phyloP scores from a whole-genome alignment of 2,113 vertebrate species.

The Eptesicus fuscus region DNA sequence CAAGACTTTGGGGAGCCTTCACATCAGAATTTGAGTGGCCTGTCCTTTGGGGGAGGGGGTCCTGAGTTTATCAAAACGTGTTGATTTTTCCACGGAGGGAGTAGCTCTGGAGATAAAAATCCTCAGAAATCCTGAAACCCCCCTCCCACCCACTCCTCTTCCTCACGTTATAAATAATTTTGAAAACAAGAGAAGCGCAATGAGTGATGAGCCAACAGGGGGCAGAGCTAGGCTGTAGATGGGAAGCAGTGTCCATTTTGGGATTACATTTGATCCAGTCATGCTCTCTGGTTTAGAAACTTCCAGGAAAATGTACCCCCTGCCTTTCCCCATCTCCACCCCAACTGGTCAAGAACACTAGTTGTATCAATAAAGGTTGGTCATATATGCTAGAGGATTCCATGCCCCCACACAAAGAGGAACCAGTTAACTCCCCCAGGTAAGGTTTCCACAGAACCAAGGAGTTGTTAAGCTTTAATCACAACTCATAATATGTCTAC shows the following conservation, averaged over 20 bases:
- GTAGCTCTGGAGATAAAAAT: neutral
- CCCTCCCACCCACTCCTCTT: neutral
- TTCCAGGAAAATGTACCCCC: neutral
- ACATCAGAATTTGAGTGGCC: neutral
- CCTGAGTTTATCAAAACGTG: neutral
- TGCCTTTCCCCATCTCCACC: too few relatives aligned
- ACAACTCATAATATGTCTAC: neutral
- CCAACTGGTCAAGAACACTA: neutral
- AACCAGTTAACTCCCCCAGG: accelerated
- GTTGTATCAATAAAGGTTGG: neutral
- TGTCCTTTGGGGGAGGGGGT: neutral
- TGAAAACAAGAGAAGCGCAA: neutral
- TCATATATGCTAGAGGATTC: neutral
- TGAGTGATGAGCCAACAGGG: neutral
- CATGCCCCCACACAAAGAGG: neutral
- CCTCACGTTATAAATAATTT: neutral
- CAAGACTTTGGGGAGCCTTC: neutral
- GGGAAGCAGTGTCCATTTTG: neutral
- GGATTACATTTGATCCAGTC: neutral
- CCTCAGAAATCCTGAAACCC: neutral
- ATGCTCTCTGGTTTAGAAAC: neutral
- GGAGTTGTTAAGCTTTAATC: neutral
- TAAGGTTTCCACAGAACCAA: neutral
- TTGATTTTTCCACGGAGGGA: neutral
- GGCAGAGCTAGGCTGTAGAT: slow-evolving; percentile 16